phyloP scores from a whole-genome alignment of 2,113 vertebrate genomes.

The Mionectes macconnelli region DNA sequence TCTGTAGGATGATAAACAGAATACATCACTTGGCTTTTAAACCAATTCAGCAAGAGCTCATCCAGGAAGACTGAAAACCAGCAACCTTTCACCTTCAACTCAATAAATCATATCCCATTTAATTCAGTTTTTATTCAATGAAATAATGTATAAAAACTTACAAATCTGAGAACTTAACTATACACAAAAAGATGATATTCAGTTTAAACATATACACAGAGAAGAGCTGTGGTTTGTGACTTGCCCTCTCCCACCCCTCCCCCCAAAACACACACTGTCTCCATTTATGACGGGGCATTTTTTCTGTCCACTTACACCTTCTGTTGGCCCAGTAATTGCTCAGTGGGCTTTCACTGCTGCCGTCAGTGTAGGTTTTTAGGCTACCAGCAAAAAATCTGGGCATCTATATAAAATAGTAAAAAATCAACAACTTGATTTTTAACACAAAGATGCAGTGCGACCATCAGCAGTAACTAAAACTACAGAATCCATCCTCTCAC shows the following conservation, averaged over 20 bases:
- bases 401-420: slow-evolving; percentile 57
- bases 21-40: neutral
- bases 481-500: slow-evolving; percentile 12
- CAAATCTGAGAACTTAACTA: slow-evolving; percentile 82
- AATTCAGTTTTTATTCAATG: slow-evolving; percentile 80
- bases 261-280: slow-evolving; percentile 55
- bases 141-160: slow-evolving; percentile 85
- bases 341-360: slow-evolving; percentile 13
- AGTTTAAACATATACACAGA: slow-evolving; percentile 70
- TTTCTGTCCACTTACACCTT: slow-evolving; percentile 13
- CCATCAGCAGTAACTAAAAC: slow-evolving; percentile 46
- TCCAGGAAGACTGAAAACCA: neutral
- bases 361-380: slow-evolving; percentile 48
- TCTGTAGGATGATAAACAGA: neutral
- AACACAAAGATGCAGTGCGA: slow-evolving; percentile 61
- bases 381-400: slow-evolving; percentile 59
- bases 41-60: neutral
- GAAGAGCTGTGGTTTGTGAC: slow-evolving; percentile 61
- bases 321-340: slow-evolving; percentile 43
- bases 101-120: slow-evolving; percentile 58
- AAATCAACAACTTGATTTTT: slow-evolving; percentile 66
- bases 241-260: slow-evolving; percentile 53
- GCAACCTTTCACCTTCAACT: slow-evolving; percentile 16
- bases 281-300: slow-evolving; percentile 43
- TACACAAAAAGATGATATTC: slow-evolving; percentile 76